Percentiles rank a stretch among this genome's conserved stretches.
phyloP scores from a whole-genome alignment of 2,797 vertebrate genomes.

The Protosalanx chinensis region DNA sequence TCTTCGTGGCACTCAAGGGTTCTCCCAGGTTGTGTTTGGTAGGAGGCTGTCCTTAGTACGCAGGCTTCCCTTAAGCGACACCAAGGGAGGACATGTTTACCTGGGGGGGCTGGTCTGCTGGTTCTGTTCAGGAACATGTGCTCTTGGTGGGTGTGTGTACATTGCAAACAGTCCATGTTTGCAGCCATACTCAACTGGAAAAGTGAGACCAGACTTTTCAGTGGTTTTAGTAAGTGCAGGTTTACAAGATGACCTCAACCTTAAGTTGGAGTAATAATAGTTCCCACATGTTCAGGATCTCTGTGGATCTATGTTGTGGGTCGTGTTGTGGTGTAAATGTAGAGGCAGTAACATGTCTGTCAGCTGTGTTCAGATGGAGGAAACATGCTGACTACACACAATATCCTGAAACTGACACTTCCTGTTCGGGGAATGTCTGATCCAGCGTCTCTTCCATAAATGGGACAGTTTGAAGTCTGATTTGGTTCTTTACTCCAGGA shows the following conservation, averaged over 20 bases:
- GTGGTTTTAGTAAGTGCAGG: conserved; percentile 17
- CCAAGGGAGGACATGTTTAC: not conserved
- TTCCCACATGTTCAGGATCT: not conserved
- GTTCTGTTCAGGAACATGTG: not conserved
- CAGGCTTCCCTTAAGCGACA: not conserved
- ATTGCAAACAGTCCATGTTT: conserved; percentile 25
- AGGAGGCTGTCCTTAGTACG: not conserved
- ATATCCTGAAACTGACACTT: not conserved
- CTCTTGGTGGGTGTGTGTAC: not conserved
- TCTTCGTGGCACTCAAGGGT: not conserved
- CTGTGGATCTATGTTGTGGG: not conserved
- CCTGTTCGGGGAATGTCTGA: not conserved
- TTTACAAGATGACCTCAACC: conserved; percentile 18
- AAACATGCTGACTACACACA: conserved; percentile 28
- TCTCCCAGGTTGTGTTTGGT: not conserved
- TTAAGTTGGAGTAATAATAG: not conserved
- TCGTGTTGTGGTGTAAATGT: too few species aligned
- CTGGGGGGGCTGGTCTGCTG: too few species aligned
- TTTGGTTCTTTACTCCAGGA: not conserved
- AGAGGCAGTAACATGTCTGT: too few species aligned
- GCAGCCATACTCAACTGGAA: conserved; percentile 5
- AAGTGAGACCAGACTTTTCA: conserved; percentile 10
- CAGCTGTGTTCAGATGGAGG: not conserved
- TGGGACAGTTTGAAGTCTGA: not conserved
- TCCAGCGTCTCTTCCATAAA: too few species aligned